phyloP scores from a whole-genome alignment of 37 sponge, comb jelly and placozoan species.

The Ephydatia muelleri region DNA sequence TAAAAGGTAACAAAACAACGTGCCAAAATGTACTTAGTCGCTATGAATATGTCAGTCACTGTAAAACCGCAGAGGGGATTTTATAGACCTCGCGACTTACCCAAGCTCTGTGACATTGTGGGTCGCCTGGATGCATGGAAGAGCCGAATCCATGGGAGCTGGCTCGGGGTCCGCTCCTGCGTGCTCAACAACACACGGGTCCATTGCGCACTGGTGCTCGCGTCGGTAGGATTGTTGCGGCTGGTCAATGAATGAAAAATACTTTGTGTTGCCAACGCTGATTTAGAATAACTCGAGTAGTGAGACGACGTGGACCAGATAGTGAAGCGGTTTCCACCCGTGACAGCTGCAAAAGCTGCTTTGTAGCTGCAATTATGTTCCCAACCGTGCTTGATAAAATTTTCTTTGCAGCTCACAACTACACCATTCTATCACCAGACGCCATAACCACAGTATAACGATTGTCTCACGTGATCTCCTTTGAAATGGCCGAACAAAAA shows the following conservation, averaged over 20 bases:
- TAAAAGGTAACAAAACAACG: no score
- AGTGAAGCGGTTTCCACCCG: neutral
- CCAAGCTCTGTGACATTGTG: neutral
- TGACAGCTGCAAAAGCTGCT: neutral
- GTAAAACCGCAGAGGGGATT: neutral
- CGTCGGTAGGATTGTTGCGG: neutral
- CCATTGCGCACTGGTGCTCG: neutral
- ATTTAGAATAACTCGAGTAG: neutral
- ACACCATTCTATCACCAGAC: slow-evolving; percentile 6
- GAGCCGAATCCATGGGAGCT: neutral
- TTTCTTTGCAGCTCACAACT: slow-evolving; percentile 15
- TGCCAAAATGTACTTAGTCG: neutral
- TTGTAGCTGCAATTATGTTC: neutral
- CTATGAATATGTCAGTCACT: neutral
- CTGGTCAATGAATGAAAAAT: neutral
- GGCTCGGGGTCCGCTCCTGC: neutral
- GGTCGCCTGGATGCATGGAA: neutral
- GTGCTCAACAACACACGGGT: neutral
- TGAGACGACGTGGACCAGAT: neutral
- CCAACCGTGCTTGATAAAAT: neutral
- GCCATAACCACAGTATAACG: slow-evolving; percentile 18
- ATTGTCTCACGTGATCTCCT: slow-evolving; percentile 12
- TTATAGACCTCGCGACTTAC: neutral
- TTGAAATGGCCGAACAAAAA: neutral
- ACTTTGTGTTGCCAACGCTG: neutral